phyloP scores from a whole-genome alignment of 2,113 vertebrate genomes.

The Pterocles burchelli region DNA sequence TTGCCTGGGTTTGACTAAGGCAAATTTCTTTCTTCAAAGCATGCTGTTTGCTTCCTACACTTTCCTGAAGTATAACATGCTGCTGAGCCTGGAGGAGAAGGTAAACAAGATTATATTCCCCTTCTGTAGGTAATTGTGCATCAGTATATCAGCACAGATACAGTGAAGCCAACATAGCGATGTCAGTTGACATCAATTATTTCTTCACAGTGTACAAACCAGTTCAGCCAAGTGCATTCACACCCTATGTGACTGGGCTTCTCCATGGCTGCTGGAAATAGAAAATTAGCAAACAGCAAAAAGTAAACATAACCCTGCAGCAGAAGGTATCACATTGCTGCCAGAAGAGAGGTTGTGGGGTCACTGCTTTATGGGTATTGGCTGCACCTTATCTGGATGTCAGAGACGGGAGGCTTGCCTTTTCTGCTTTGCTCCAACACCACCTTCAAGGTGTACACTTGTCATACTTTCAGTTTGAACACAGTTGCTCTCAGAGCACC shows the following conservation, averaged over 20 bases:
- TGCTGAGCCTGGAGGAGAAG: neutral
- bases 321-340: neutral
- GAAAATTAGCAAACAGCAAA: neutral
- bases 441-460: too few species aligned
- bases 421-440: too few species aligned
- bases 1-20: neutral
- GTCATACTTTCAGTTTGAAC: too few species aligned
- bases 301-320: neutral
- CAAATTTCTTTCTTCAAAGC: neutral
- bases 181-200: neutral
- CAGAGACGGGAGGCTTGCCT: too few species aligned
- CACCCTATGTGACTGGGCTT: neutral
- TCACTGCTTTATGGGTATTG: neutral
- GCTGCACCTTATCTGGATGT: too few species aligned
- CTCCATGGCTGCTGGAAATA: neutral
- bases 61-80: neutral
- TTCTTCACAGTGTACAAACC: neutral
- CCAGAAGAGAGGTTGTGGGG: neutral
- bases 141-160: neutral
- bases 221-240: neutral
- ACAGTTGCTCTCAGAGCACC: too few species aligned
- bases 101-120: neutral
- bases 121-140: neutral
- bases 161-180: fast-evolving
- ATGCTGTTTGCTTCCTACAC: neutral